phyloP scores from a whole-genome alignment of 2,113 vertebrate genomes.

The Mastomys natalensis region DNA sequence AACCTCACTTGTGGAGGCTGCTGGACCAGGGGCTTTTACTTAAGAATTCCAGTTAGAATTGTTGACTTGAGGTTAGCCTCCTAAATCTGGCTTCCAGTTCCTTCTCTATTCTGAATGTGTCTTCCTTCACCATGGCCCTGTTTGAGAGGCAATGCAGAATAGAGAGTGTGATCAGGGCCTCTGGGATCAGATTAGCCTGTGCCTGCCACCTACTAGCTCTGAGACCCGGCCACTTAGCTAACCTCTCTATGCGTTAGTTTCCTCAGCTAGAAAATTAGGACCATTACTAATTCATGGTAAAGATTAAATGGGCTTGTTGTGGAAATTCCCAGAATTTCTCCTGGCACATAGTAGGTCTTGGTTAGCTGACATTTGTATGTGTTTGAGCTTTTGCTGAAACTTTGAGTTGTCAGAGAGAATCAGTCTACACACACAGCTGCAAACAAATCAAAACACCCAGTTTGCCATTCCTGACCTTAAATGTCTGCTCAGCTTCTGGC shows the following conservation, averaged over 20 bases:
- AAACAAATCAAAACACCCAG: background rate
- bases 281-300: background rate
- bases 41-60: background rate
- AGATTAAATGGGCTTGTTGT: background rate
- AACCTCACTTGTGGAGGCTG: background rate
- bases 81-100: background rate
- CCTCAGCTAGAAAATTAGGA: background rate
- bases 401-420: background rate
- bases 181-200: background rate
- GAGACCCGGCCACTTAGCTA: background rate
- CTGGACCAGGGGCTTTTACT: background rate
- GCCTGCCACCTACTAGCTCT: background rate
- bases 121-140: accelerated
- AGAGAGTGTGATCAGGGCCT: too few relatives aligned
- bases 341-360: background rate
- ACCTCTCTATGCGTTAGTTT: background rate
- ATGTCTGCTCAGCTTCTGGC: background rate
- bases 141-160: background rate
- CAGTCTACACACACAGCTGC: background rate
- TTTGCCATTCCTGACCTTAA: background rate
- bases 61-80: background rate
- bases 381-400: background rate
- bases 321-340: background rate
- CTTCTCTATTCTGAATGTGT: background rate
- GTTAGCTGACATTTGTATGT: background rate